Evolutionary conservation across 2,888 invertebrate species (phyloP).

Genomic region (Drosophila subquinaria): DNA sequence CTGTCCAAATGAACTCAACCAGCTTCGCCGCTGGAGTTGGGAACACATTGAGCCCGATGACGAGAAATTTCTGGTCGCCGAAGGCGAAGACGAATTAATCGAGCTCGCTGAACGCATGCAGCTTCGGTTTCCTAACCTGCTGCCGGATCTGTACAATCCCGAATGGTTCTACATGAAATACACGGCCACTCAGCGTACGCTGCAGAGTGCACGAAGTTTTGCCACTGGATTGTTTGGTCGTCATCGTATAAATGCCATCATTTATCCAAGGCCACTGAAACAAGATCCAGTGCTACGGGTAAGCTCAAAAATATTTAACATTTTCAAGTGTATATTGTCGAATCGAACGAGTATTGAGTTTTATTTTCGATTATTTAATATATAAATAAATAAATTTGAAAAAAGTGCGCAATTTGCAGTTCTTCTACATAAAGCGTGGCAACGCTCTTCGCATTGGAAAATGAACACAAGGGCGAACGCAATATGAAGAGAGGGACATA

Average conservation of each 20-base stretch:
- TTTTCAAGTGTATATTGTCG: background rate
- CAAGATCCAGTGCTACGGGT: slow-evolving; percentile 90
- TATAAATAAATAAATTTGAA: background rate
- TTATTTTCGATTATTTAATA: background rate
- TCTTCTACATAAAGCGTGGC: background rate
- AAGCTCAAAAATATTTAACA: slow-evolving; percentile 71
- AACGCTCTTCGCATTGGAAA: background rate
- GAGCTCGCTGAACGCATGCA: slow-evolving; percentile 91
- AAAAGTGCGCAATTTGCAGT: background rate
- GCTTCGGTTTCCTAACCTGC: slow-evolving; percentile 89
- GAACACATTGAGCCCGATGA: slow-evolving; percentile 86
- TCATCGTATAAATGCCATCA: slow-evolving; percentile 87
- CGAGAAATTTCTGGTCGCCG: slow-evolving; percentile 89
- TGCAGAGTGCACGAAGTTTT: slow-evolving; percentile 91
- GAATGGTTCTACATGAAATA: slow-evolving; percentile 89
- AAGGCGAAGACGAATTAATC: slow-evolving; percentile 92
- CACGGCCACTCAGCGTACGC: slow-evolving; percentile 91
- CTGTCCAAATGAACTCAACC: slow-evolving; percentile 85
- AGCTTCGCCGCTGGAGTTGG: slow-evolving; percentile 88
- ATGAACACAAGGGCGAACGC: slow-evolving; percentile 10
- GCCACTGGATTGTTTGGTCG: slow-evolving; percentile 91
- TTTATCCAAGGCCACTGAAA: slow-evolving; percentile 88
- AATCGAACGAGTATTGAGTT: background rate
- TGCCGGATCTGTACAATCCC: slow-evolving; percentile 88
- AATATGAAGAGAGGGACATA: slow-evolving; percentile 12